A percentile compares a stretch with the other conserved stretches of the same genome.
Evolutionary conservation across 2,113 vertebrate species (phyloP).

Genomic region (Melanostigma gelatinosum): DNA sequence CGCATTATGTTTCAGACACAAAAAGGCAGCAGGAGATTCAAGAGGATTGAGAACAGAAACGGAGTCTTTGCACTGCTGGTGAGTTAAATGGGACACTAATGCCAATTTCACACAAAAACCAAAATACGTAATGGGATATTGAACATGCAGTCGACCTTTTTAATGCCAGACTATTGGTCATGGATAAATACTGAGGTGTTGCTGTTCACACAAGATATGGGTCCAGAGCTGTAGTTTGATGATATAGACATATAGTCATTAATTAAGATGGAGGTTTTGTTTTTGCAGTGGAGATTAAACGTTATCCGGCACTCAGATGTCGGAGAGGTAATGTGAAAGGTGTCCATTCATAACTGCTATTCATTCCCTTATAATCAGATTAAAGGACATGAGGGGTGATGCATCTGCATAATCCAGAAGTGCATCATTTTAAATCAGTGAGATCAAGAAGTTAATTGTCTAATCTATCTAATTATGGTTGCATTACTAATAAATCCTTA

Average conservation of each 20-base stretch:
- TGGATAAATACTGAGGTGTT: neutral
- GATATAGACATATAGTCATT: neutral
- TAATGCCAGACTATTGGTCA: neutral
- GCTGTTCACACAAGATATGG: neutral
- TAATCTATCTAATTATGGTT: neutral
- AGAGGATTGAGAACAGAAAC: constrained; percentile 90
- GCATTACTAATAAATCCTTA: neutral
- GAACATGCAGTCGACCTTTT: constrained; percentile 24
- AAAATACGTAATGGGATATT: constrained; percentile 6
- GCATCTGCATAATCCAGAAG: neutral
- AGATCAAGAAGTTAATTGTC: neutral
- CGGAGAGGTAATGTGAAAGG: neutral
- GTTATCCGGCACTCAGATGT: neutral
- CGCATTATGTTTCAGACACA: constrained; percentile 87
- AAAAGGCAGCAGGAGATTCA: constrained; percentile 89
- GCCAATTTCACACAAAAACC: constrained; percentile 29
- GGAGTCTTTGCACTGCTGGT: constrained; percentile 89
- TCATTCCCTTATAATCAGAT: neutral
- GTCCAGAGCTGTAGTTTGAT: neutral
- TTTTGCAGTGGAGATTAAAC: neutral
- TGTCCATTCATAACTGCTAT: neutral
- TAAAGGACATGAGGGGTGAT: neutral
- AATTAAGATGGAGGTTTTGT: neutral
- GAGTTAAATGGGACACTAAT: constrained; percentile 72
- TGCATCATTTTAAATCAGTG: neutral